Evolutionary conservation across 2,797 vertebrate genomes (phyloP), one percentile per base, ranked within the genome.

Genomic region (Artibeus lituratus): DNA sequence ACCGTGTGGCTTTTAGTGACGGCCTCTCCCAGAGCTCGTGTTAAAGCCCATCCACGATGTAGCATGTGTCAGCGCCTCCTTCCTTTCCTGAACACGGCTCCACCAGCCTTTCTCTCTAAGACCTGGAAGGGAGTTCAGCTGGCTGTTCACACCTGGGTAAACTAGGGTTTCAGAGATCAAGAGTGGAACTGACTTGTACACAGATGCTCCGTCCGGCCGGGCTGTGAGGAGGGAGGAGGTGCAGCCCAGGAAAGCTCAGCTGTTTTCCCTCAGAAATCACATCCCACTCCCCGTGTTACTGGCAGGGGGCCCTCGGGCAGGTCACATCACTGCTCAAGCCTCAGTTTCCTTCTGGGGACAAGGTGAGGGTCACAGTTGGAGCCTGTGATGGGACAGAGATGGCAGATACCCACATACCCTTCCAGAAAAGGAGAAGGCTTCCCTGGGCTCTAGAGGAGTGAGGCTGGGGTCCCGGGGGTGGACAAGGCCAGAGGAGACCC

Each of bases 81-180:
- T 67, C 42, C 51, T 89, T 77, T 73, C 53, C 29, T 26, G 32
- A 49, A 10, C 37, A 18, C n/a, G 9, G 22, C 3, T 19, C 39
- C 65, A n/a, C 29, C 8, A 16, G 32, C 59, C 86, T 89, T 72
- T 4, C 80, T 94, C 32, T 91, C 89, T 47, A 26, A 85, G 67
- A 95, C 97, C 81, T 32, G 9, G 2, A 87, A 83, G 19, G 62
- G 53, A 15, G 26, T 67, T 39, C 22, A 94, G 94, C 77, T 67
- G 76, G 39, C 22, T 7, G 77, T 37, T 81, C 82, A 44, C 59
- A 44, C 35, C 55, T 84, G 73, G 53, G 89, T 3, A 95, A 95
- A 59, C 62, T 69, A 57, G 57, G 85, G 92, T 16, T 70, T 96
- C 32, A 80, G 86, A 62, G 42, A 70, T 87, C 95, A 70, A 59